Base-by-base conservation (phyloP, 2,797 vertebrate genomes). In the Spinus pinus region DNA sequence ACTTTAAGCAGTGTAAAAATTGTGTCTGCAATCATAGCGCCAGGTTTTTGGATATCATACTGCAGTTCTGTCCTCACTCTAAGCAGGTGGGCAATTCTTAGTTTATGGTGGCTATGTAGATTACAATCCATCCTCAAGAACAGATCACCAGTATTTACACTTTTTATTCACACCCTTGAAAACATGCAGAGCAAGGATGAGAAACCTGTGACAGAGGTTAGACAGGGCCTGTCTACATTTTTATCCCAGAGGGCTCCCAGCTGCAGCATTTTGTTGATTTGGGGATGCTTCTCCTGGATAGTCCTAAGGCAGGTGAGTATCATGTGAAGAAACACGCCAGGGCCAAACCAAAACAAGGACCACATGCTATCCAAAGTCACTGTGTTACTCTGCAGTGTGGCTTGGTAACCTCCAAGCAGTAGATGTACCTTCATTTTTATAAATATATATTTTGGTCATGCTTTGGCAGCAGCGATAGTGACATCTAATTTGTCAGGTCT, bases 281-380 rank as follows among this genome's bases (percentile, higher is more conserved):
- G 18, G 8, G 47, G 16, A 51, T 46, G 14, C 18, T 75, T 27
- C 6, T 78, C n/a, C 24, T 47, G 44, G 14, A 2, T n/a, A 18
- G 11, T 5, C 30, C 20, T 25, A 23, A 83, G 64, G 37, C 51
- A 49, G 9, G 7, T 10, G 22, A 51, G 5, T 6, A 9, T 33
- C 33, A 50, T 37, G 14, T 5, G 33, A 81, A 44, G 50, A 44
- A 10, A n/a, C 0, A 0, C 27, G 44, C 7, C 33, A 51, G 62
- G 51, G 33, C n/a, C 33, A 62, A 62, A 62, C 2, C 28, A 53
- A 72, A 88, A 2, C n/a, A 51, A 67, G 17, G 51, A 30, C 6
- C 5, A 28, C 21, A 24, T 61, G 35, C 13, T 18, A 41, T 30
- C 20, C 28, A 35, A 69, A 77, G 35, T 5, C 20, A 22, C 12